phyloP scores from a whole-genome alignment of 2,797 vertebrate species.

The Microctenopoma steveboyesi region DNA sequence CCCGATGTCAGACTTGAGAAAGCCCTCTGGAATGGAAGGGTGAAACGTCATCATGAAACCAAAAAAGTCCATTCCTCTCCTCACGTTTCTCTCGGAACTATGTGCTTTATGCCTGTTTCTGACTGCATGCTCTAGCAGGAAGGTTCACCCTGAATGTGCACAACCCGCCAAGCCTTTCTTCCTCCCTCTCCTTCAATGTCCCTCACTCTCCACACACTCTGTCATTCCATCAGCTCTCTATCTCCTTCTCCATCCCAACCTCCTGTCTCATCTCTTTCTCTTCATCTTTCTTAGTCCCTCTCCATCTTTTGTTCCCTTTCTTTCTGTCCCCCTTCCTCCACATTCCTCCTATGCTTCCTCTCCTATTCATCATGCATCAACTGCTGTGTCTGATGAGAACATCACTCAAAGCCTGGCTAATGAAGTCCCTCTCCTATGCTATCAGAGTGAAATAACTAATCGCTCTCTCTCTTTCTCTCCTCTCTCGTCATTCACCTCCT shows the following conservation, averaged over 20 bases:
- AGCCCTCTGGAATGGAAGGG: no score
- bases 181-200: conserved; percentile 4
- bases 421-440: conserved; percentile 79
- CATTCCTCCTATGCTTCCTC: conserved; percentile 51
- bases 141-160: conserved; percentile 16
- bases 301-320: conserved; percentile 27
- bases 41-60: no score
- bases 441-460: conserved; percentile 77
- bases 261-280: conserved; percentile 34
- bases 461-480: conserved; percentile 39
- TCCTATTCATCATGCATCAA: conserved; percentile 67
- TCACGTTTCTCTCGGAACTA: not conserved
- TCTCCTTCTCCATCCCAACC: conserved; percentile 10
- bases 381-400: conserved; percentile 72
- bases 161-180: conserved; percentile 15
- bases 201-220: conserved; percentile 4
- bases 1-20: no score
- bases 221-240: conserved; percentile 24
- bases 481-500: conserved; percentile 27
- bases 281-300: conserved; percentile 31
- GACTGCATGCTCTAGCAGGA: not conserved
- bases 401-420: conserved; percentile 80
- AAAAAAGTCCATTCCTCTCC: no score
- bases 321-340: conserved; percentile 32
- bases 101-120: not conserved